Evolutionary conservation across 1,140 invertebrate species (phyloP), one percentile per base, ranked within the genome.

Genomic region (Maniola jurtina): DNA sequence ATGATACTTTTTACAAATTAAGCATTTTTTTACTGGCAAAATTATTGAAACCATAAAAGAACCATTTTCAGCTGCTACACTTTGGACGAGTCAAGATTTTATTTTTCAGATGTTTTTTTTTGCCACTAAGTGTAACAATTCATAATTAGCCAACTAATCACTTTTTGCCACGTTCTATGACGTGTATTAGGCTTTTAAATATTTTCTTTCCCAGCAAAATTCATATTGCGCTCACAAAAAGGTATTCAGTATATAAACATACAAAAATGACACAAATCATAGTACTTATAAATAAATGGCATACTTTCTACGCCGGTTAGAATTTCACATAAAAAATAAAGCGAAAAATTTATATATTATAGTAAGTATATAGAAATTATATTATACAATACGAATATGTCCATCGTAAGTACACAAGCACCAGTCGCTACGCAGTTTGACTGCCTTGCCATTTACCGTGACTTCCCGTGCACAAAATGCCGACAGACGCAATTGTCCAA

Each of bases 401-500:
- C 83, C 86, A 73, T 82, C 85, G 84, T 89, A 89, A 89, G 86
- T 89, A 89, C 86, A 83, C 81, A 83, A 89, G 84, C 84, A 87
- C 84, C 86, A 85, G 74, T 68, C 25, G 25, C 25, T 2, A 25
- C 59, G 86, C 86, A 89, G 86, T 89, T 78, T 81, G 2, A 89
- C 86, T 89, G 85, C 86, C 76, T 70, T 71, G 76, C 77, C 64
- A 72, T 59, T n/a, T 76, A 73, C 70, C 68, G 61, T 73, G 63
- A 68, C 71, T 47, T 66, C 64, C 77, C 73, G 70, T 74, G 66
- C 69, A 66, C 60, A 67, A 68, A 68, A 48, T 42, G 42, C 33
- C 55, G 6, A 14, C n/a, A n/a, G n/a, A n/a, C n/a, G n/a, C n/a
- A 38, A 60, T 25, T 25, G 25, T 25, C 25, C 25, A 25, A 25